Percentiles rank a stretch among this genome's conserved stretches.
These are phyloP conservation scores for Tipula unca DNA, from an alignment of 2,888 invertebrate genomes.

Conservation along the genomic window DNA sequence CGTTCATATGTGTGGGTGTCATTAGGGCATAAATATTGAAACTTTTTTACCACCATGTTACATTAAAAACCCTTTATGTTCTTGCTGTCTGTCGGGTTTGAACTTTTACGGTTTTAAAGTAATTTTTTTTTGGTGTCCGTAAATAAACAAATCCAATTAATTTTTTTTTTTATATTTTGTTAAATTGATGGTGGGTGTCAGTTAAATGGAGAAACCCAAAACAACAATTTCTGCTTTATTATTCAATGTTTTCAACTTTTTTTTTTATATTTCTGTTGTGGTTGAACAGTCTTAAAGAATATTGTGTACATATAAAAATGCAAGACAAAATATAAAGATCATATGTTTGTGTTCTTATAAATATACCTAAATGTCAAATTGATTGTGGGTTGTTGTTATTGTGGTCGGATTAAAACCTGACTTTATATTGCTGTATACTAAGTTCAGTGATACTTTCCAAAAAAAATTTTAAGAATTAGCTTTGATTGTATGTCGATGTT, in stretches of 20 bases:
- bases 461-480: not conserved
- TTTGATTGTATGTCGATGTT: not conserved
- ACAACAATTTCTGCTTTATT: constrained; percentile 4
- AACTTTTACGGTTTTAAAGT: not conserved
- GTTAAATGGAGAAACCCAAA: constrained; percentile 8
- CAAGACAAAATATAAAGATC: not conserved
- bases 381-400: not conserved
- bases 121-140: not conserved
- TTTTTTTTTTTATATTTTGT: not conserved
- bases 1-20: not conserved
- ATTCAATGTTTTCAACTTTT: not conserved
- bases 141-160: not conserved
- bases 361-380: not conserved
- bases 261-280: not conserved
- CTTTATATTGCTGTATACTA: not conserved
- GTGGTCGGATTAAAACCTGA: not conserved
- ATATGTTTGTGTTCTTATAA: not conserved
- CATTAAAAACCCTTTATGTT: not conserved
- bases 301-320: not conserved
- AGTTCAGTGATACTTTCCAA: not conserved
- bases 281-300: constrained; percentile 8
- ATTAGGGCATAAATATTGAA: not conserved
- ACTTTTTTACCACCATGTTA: not conserved
- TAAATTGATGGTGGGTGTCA: not conserved
- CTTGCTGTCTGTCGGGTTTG: not conserved